Evolutionary conservation across 2,888 invertebrate genomes (phyloP).

Genomic region (Harpalus rubripes): DNA sequence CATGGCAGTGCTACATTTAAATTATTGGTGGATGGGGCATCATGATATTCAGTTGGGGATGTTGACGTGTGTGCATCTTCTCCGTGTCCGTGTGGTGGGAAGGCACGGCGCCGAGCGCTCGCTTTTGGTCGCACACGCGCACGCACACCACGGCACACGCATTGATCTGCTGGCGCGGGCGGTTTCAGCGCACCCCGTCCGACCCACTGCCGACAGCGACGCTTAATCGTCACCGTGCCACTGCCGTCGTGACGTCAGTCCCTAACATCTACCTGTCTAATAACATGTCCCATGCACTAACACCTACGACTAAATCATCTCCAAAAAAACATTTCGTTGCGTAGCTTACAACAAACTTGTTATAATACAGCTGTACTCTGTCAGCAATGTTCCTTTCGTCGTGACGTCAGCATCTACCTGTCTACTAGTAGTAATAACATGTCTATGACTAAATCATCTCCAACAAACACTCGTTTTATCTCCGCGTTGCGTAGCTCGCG

Average conservation of each 20-base stretch:
- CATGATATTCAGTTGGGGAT: neutral
- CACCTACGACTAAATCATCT: neutral
- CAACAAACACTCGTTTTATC: no score
- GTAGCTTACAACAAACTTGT: no score
- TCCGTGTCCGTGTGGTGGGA: constrained; percentile 47
- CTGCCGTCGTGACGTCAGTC: constrained; percentile 61
- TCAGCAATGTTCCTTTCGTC: neutral
- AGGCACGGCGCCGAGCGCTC: constrained; percentile 32
- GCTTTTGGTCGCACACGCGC: constrained; percentile 42
- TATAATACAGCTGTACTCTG: no score
- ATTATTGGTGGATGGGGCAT: no score
- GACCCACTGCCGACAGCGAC: constrained; percentile 67
- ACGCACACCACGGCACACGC: constrained; percentile 62
- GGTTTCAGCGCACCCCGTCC: constrained; percentile 63
- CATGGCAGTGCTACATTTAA: no score
- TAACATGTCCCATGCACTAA: constrained; percentile 24
- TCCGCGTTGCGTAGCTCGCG: no score
- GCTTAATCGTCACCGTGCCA: constrained; percentile 62
- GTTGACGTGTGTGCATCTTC: neutral
- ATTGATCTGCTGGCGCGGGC: constrained; percentile 65
- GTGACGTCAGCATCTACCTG: constrained; percentile 61
- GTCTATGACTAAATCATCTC: neutral
- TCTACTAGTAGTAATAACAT: constrained; percentile 19
- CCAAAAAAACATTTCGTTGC: no score
- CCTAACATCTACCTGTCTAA: constrained; percentile 19